Conservation (phyloP, 2,113 vertebrate genomes). For the Aspidoscelis tigris region DNA sequence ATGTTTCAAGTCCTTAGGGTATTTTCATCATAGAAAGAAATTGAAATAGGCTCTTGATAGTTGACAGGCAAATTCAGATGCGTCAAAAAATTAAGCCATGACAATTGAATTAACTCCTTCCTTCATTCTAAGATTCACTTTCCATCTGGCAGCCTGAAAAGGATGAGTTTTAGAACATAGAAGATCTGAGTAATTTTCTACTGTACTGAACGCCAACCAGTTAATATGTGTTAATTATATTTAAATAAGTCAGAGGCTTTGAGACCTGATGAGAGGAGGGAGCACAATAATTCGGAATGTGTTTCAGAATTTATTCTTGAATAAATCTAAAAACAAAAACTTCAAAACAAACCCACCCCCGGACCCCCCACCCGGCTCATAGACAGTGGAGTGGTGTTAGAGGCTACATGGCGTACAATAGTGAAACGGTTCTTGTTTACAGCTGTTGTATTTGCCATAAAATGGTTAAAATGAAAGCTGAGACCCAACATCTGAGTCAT, state of each 20-base stretch:
- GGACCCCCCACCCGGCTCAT: no score
- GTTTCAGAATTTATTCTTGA: conserved; percentile 9
- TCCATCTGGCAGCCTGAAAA: not conserved
- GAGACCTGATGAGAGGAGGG: not conserved
- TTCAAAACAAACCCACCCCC: not conserved
- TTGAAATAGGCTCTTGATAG: conserved; percentile 15
- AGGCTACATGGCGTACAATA: not conserved
- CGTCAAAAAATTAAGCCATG: conserved; percentile 10
- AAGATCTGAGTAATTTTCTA: not conserved
- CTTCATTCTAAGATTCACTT: conserved; percentile 11
- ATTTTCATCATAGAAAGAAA: not conserved
- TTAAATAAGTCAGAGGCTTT: not conserved
- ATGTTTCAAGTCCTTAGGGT: conserved; percentile 3
- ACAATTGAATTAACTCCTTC: conserved; percentile 24
- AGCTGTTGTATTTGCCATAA: not conserved
- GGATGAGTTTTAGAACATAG: not conserved
- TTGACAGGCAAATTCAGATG: conserved; percentile 3
- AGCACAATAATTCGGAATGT: not conserved
- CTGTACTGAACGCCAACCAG: not conserved
- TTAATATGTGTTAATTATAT: not conserved
- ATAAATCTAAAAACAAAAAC: not conserved
- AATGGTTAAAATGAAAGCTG: not conserved
- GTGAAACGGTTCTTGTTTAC: not conserved
- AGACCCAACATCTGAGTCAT: no score
- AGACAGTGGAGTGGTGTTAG: not conserved